Conservation (phyloP, 2,797 vertebrate genomes). For the Carapus acus region DNA sequence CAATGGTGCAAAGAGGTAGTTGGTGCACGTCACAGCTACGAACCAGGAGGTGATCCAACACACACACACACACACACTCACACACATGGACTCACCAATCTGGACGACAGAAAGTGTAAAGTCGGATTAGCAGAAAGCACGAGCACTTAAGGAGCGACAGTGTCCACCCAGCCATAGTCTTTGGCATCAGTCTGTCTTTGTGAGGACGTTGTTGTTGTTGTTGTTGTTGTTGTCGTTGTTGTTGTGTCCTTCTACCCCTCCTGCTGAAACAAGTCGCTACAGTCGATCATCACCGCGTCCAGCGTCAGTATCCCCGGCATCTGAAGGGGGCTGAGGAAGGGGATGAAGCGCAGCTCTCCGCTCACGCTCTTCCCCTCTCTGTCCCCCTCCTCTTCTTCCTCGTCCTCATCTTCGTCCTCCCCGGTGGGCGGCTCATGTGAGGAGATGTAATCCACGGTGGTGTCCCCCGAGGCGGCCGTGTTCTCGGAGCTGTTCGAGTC, state of each 20-base stretch:
- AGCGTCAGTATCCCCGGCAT: constrained; percentile 76
- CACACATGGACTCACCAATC: no score
- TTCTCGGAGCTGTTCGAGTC: constrained; percentile 56
- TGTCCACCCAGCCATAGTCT: no score
- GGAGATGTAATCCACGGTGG: constrained; percentile 60
- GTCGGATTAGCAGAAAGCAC: no score
- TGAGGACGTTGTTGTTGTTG: no score
- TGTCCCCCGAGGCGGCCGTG: constrained; percentile 59
- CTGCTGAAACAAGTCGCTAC: constrained; percentile 58
- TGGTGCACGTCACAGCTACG: constrained; percentile 10
- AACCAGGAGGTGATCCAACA: background rate
- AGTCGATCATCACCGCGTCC: constrained; percentile 77
- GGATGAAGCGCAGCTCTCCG: constrained; percentile 48
- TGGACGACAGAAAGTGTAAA: no score
- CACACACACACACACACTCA: no score
- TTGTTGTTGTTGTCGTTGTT: no score
- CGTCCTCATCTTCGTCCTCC: constrained; percentile 46
- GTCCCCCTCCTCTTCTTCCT: constrained; percentile 36
- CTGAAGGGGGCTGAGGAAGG: constrained; percentile 49
- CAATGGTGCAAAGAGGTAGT: constrained; percentile 47
- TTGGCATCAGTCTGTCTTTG: no score
- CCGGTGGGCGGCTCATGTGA: constrained; percentile 52
- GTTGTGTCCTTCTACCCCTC: no score
- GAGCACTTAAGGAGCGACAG: no score
- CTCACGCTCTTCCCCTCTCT: no score